phyloP scores from a whole-genome alignment of 1,140 invertebrate genomes.

The Drosophila murphyi region DNA sequence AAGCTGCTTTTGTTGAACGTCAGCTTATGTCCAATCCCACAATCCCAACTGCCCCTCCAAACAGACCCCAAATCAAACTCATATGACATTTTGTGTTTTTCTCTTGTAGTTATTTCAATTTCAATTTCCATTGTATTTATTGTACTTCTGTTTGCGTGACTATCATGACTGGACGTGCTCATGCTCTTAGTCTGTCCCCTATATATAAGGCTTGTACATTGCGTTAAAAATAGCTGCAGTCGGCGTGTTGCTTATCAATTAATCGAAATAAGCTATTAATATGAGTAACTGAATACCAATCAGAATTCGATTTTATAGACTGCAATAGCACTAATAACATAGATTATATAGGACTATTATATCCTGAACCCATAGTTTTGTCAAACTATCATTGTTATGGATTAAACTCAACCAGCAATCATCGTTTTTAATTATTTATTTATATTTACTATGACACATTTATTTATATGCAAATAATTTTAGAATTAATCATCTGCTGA shows the following conservation, averaged over 20 bases:
- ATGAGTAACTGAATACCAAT: background rate
- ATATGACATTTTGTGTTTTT: constrained; percentile 26
- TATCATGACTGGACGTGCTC: constrained; percentile 57
- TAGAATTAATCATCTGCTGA: too few relatives aligned
- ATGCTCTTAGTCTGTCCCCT: constrained; percentile 51
- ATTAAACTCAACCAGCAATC: too few relatives aligned
- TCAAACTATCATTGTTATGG: too few relatives aligned
- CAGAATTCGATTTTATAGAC: background rate
- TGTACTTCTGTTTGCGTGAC: constrained; percentile 41
- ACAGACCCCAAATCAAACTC: constrained; percentile 7
- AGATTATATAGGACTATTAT: background rate
- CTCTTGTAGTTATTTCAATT: constrained; percentile 1
- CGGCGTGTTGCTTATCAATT: background rate
- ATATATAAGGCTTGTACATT: background rate
- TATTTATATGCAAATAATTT: too few relatives aligned
- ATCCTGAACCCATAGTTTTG: too few relatives aligned
- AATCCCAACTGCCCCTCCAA: background rate
- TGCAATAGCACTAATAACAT: background rate
- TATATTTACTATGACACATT: too few relatives aligned
- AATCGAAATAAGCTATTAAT: background rate
- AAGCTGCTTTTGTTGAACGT: constrained; percentile 46
- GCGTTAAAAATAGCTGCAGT: background rate
- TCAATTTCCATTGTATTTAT: constrained; percentile 5
- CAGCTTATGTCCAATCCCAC: constrained; percentile 5
- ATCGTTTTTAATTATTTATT: too few relatives aligned